Evolutionary conservation across 2,797 vertebrate species (phyloP).

Genomic region (Diplodus sargus): DNA sequence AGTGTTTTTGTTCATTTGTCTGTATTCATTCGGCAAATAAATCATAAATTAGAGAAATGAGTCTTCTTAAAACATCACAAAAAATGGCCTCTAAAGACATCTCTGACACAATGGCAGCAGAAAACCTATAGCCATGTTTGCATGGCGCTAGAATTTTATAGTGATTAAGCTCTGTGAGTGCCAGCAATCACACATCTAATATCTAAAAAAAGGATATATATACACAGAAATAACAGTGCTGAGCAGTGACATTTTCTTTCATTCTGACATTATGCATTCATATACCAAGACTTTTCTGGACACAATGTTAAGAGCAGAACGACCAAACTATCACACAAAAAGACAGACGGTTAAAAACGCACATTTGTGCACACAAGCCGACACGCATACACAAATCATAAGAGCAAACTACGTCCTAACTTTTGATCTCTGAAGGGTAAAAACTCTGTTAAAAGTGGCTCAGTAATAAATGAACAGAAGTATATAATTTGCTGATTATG

Average conservation of each 20-base stretch:
- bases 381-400: slow-evolving; percentile 26
- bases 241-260: neutral
- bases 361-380: slow-evolving; percentile 25
- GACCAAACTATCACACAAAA: slow-evolving; percentile 33
- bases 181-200: neutral
- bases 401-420: slow-evolving; percentile 64
- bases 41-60: neutral
- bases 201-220: neutral
- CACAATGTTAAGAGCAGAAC: neutral
- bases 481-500: slow-evolving; percentile 87
- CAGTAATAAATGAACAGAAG: slow-evolving; percentile 81
- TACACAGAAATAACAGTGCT: neutral
- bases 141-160: neutral
- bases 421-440: slow-evolving; percentile 80
- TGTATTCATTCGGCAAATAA: neutral
- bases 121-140: neutral
- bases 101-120: neutral
- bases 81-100: neutral
- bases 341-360: slow-evolving; percentile 28
- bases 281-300: slow-evolving; percentile 5
- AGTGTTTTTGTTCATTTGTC: neutral
- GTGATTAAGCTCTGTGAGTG: neutral
- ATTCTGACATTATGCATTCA: neutral
- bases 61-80: neutral
- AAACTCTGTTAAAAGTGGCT: slow-evolving; percentile 76